Evolutionary conservation across 2,113 vertebrate species (phyloP), one percentile per base, ranked within the genome.

Genomic region (Oxyruncus cristatus): DNA sequence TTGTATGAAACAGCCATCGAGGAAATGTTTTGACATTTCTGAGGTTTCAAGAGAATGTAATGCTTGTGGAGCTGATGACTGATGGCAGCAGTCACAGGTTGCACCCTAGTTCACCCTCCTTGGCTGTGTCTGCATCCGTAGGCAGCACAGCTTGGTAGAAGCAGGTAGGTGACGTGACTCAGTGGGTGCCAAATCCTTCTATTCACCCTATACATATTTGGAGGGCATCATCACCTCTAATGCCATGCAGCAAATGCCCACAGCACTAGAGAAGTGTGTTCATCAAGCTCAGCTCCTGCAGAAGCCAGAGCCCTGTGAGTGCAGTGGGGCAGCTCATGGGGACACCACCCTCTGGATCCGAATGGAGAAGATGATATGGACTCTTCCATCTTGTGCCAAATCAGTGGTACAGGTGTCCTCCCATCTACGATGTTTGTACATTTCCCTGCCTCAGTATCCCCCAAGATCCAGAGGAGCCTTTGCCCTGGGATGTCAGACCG

Each of bases 201-300:
- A 0, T 65, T 86, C 21, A 46, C 18, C 5, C 46, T 61, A 1
- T 10, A 23, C 12, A 42, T 1, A 2, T 52, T 22, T 58, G 72
- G 24, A 94, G 44, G 39, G 4, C 14, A 32, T 63, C n/a, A 8
- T 21, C 14, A 3, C 5, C 8, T 68, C 35, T 19, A 6, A 26
- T 76, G 35, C 17, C 3, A 2, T 46, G 42, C 47, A 28, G 11
- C 23, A 53, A 75, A 63, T 21, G 35, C 11, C 35, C 24, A 32
- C 3, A 11, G 33, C 0, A 0, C 24, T 33, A 41, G 27, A 85
- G 39, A 79, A 76, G 8, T 0, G 0, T 53, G n/a, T 23, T 73
- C 42, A 52, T 13, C 42, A 33, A 26, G 10, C 5, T 8, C 27
- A 37, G 5, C 2, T 44, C 12, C 30, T 9, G 2, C 0, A 7